Conservation (phyloP, 1,140 invertebrate species). For the Scaptomyza pallida region DNA sequence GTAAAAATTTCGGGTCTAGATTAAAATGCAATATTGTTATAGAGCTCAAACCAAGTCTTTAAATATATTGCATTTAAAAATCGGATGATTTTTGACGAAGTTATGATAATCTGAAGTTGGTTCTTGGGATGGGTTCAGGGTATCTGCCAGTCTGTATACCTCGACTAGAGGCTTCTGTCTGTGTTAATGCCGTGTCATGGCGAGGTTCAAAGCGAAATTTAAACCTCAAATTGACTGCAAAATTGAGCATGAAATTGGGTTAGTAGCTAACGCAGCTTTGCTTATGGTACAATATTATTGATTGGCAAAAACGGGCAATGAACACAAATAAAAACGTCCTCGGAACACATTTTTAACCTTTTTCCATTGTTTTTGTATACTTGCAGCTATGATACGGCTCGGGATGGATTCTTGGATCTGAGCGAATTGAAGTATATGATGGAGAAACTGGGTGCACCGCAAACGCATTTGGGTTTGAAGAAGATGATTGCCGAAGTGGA, state of each 20-base stretch:
- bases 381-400: constrained; percentile 94
- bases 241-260: constrained; percentile 57
- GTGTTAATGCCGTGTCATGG: constrained; percentile 21
- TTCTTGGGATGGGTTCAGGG: too few relatives aligned
- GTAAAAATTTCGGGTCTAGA: too few relatives aligned
- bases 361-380: constrained; percentile 13
- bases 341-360: neutral
- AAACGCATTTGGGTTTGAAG: constrained; percentile 96
- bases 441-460: constrained; percentile 97
- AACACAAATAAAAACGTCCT: constrained; percentile 19
- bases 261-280: constrained; percentile 34
- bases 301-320: constrained; percentile 45
- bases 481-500: constrained; percentile 97
- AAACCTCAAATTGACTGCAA: constrained; percentile 15
- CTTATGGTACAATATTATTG: constrained; percentile 49
- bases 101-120: too few relatives aligned
- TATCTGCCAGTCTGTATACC: too few relatives aligned
- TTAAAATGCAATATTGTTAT: too few relatives aligned
- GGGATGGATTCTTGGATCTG: constrained; percentile 94
- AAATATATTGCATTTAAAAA: too few relatives aligned
- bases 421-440: constrained; percentile 97
- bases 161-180: too few relatives aligned
- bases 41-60: too few relatives aligned
- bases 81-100: too few relatives aligned
- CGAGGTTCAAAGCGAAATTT: constrained; percentile 10